These are phyloP conservation scores for Pachyramphus minor DNA, from an alignment of 2,113 vertebrate genomes.

Conservation along the genomic window DNA sequence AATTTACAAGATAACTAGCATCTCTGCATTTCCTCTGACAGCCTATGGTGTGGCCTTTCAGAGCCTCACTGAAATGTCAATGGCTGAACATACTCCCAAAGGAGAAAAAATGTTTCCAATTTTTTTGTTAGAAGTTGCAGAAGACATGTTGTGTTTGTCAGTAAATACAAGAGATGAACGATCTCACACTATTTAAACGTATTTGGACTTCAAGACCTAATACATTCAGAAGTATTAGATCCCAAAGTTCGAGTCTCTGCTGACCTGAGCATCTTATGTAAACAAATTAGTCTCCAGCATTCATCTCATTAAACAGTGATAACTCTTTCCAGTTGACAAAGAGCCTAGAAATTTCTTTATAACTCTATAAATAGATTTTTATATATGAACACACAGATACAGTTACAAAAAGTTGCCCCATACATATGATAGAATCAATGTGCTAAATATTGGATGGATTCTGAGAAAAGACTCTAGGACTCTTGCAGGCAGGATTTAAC, in stretches of 20 bases:
- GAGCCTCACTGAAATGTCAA: not conserved
- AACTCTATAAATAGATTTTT: not conserved
- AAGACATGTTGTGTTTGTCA: not conserved
- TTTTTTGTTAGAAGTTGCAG: not conserved
- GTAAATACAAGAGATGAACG: not conserved
- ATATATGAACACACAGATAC: not conserved
- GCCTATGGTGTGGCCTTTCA: not conserved
- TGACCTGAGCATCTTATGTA: not conserved
- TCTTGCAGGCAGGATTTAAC: not conserved
- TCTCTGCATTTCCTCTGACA: not conserved
- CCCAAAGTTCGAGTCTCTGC: not conserved
- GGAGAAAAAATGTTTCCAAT: not conserved
- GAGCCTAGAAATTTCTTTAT: not conserved
- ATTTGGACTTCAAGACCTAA: not conserved
- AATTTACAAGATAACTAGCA: not conserved
- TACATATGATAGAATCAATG: not conserved
- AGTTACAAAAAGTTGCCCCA: not conserved
- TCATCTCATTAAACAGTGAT: not conserved
- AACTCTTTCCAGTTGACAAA: not conserved
- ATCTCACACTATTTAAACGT: not conserved
- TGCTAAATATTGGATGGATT: not conserved
- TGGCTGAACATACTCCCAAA: not conserved
- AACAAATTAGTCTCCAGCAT: not conserved
- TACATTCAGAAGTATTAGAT: not conserved
- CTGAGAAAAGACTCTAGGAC: not conserved